These are phyloP conservation scores for Arctia plantaginis DNA, from an alignment of 2,888 invertebrate genomes.

Conservation along the genomic window DNA sequence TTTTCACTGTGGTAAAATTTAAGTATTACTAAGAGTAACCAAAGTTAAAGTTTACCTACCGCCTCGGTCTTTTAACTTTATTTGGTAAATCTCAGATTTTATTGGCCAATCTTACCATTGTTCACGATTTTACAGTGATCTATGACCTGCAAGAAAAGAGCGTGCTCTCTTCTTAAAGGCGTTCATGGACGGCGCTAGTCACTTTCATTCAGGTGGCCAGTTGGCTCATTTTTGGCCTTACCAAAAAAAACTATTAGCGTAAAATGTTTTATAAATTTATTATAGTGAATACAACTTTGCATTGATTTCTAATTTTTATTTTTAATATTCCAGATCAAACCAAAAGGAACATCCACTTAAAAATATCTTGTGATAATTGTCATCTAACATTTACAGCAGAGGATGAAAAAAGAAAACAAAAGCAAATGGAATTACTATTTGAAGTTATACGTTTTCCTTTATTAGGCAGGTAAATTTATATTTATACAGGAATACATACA, in stretches of 20 bases:
- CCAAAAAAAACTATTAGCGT: too few relatives aligned
- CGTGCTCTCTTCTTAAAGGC: too few relatives aligned
- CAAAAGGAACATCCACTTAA: neutral
- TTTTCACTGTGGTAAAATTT: too few relatives aligned
- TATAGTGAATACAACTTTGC: neutral
- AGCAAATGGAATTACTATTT: neutral
- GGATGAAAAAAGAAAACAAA: neutral
- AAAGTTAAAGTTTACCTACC: too few relatives aligned
- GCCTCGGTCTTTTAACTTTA: too few relatives aligned
- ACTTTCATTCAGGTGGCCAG: neutral
- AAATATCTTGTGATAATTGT: neutral
- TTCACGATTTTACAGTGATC: too few relatives aligned
- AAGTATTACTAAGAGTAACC: too few relatives aligned
- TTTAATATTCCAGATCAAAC: neutral
- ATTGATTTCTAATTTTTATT: neutral
- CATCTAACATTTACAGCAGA: neutral
- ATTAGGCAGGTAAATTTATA: constrained; percentile 15
- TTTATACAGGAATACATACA: neutral
- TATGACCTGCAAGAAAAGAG: too few relatives aligned
- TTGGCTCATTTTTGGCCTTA: too few relatives aligned
- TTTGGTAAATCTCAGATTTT: too few relatives aligned
- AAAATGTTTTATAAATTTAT: neutral
- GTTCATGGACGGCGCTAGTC: too few relatives aligned
- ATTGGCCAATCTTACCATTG: too few relatives aligned
- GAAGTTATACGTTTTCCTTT: neutral